These are phyloP conservation scores for Hyaena hyaena DNA, from an alignment of 2,113 vertebrate genomes.

Conservation along the genomic window DNA sequence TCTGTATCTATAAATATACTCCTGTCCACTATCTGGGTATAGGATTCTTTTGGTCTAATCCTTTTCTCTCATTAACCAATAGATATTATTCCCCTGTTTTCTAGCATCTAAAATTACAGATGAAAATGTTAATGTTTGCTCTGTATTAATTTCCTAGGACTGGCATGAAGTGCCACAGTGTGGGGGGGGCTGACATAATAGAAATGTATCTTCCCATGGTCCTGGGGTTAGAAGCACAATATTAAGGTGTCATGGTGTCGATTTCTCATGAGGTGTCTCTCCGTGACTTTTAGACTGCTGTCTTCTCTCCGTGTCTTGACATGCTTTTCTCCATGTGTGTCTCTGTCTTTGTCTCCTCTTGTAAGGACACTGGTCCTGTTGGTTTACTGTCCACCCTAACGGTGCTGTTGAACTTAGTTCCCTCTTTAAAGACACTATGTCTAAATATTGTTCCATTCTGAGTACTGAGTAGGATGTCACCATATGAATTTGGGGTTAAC, in stretches of 20 bases:
- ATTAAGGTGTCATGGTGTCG: neutral
- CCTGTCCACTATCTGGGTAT: neutral
- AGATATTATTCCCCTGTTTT: neutral
- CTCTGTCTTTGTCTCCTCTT: neutral
- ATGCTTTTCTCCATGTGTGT: neutral
- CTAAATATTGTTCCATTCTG: neutral
- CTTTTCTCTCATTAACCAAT: neutral
- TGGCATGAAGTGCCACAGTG: neutral
- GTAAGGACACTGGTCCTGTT: neutral
- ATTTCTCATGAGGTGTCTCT: neutral
- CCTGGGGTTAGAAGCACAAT: neutral
- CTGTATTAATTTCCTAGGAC: neutral
- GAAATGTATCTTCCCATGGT: neutral
- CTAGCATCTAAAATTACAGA: constrained; percentile 1
- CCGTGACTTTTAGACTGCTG: neutral
- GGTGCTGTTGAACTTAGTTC: neutral
- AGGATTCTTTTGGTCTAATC: constrained; percentile 20
- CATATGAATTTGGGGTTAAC: neutral
- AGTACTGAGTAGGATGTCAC: neutral
- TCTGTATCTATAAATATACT: neutral
- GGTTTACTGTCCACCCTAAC: neutral
- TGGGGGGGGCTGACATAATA: neutral
- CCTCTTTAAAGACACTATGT: neutral
- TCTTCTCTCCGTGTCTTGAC: neutral
- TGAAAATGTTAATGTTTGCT: neutral